Evolutionary conservation across 1,140 invertebrate species (phyloP), one percentile per base, ranked within the genome.

Genomic region (Leptestheria dahalacensis): DNA sequence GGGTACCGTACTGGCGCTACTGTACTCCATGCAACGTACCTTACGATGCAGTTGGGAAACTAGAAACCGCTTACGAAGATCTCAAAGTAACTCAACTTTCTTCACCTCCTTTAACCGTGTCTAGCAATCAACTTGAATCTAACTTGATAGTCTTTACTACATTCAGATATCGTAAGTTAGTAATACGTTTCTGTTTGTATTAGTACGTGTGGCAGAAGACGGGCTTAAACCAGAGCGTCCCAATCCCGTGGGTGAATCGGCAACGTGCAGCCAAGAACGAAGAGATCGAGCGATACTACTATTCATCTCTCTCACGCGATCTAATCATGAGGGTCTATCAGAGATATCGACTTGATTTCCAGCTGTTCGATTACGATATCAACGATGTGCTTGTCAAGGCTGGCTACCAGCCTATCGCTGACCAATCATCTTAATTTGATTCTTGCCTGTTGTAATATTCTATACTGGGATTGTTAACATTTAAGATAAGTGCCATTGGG

Each of bases 21-120:
- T 70, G 70, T 59, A 63, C 33, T n/a, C 68, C 68, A 6, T 71
- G 69, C 56, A 20, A 56, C 15, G 61, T 70, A 20, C 59, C 63
- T 6, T 72, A 69, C 59, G 65, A 69, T 48, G 67, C 68, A 55
- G 66, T 72, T 18, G 70, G 70, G 2, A 69, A 72, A 56, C 55
- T 72, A 23, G 70, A 72, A 62, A 70, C 65, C 0, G 68, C 66
- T 0, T 18, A 61, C 10, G 50, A 65, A 4, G 70, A 72, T 54
- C 66, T 70, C n/a, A 59, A 56, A 49, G 64, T 65, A n/a, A n/a
- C n/a, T n/a, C n/a, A 53, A 51, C 53, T 26, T 11, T 29, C 24
- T 48, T 53, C 10, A 46, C 11, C n/a, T 18, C 2, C n/a, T 2
- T 46, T 57, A 46, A 21, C 9, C 12, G 48, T 10, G 21, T 18